Conservation (phyloP, 2,797 vertebrate species). For the Carcharodon carcharias region DNA sequence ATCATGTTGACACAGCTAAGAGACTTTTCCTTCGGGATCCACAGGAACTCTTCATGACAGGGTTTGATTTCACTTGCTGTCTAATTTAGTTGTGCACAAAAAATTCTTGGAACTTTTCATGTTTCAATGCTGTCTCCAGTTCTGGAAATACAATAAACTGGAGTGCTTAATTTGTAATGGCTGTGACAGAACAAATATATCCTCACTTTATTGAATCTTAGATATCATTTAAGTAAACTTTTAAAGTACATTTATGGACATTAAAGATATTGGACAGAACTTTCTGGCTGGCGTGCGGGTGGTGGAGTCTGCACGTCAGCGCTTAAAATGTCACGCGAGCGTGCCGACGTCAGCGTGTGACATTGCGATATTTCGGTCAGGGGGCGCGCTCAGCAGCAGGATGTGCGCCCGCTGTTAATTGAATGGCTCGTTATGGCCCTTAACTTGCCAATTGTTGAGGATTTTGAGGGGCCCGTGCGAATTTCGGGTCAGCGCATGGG, state of each 20-base stretch:
- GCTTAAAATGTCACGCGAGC: no score
- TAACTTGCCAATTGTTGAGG: no score
- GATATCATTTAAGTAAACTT: neutral
- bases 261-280: neutral
- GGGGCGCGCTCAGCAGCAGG: no score
- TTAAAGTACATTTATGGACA: neutral
- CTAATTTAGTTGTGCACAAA: neutral
- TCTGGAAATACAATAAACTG: neutral
- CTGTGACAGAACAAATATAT: neutral
- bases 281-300: neutral
- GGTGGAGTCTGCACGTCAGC: no score
- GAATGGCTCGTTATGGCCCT: no score
- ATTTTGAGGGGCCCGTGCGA: no score
- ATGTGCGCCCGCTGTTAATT: no score
- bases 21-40: neutral
- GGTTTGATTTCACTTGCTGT: neutral
- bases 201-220: neutral
- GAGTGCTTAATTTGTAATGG: neutral
- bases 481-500: no score
- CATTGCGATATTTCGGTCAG: no score
- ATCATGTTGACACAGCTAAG: neutral
- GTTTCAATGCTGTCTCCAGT: neutral
- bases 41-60: neutral
- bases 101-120: neutral
- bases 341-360: no score